Evolutionary conservation across 1,140 invertebrate genomes (phyloP), one percentile per base, ranked within the genome.

Genomic region (Drosophila trapezifrons): DNA sequence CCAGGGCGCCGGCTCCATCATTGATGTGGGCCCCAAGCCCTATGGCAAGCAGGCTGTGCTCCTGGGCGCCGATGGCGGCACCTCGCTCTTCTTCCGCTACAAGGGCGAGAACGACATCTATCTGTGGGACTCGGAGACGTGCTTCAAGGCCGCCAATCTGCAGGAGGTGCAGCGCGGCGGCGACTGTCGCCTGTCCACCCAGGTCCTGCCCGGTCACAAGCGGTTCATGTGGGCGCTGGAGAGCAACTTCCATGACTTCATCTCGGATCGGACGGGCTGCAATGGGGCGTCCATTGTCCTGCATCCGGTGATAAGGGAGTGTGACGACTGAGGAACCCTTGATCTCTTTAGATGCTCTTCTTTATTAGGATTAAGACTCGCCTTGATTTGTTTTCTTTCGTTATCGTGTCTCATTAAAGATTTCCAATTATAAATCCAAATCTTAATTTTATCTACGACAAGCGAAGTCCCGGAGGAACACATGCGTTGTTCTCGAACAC

Each of bases 231-330:
- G 94, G 94, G 93, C 93, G 2, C 83, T 95, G 65, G 94, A 95
- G 77, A 94, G 93, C 70, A 95, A 95, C 74, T 94, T 95, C 90
- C 94, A 93, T 17, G 94, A 95, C 87, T 95, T 93, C 73, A 93
- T 95, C 35, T 83, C 92, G 6, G 93, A 94, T 65, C 93, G 92
- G 17, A 93, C 93, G 37, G 94, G 94, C 29, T 94, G 94, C 79
- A 91, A 93, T 76, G 94, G 93, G 18, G 92, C 93, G 5, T 94
- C 93, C 10, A 92, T 94, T 18, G 76, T 90, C 1, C 80, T 94
- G 17, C 93, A 94, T 90, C 94, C 94, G 0, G 82, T 94, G 8
- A 83, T 93, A n/a, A 92, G 76, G 17, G 91, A 92, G 51, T 91
- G 83, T 46, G 87, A 92, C 45, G 90, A 92, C 25, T 92, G 45